A percentile compares a stretch with the other conserved stretches of the same genome.
phyloP scores from a whole-genome alignment of 2,113 vertebrate species.

The Halcyon senegalensis region DNA sequence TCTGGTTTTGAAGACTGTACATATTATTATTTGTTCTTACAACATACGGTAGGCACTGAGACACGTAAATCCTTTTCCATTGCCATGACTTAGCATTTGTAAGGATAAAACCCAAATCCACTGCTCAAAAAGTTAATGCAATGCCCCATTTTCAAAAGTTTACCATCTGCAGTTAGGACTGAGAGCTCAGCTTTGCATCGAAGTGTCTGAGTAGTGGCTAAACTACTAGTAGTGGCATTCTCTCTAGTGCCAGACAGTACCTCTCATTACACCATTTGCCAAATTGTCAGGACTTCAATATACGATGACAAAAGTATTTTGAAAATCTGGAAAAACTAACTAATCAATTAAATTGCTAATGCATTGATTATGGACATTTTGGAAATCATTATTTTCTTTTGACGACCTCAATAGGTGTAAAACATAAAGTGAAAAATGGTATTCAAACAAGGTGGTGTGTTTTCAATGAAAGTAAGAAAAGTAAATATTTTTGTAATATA shows the following conservation, averaged over 20 bases:
- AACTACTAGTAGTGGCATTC: fast-evolving
- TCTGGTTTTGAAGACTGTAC: not conserved
- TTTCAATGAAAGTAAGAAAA: not conserved
- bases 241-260: not conserved
- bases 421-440: not conserved
- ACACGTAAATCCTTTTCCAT: not conserved
- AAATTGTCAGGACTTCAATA: not conserved
- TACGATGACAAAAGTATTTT: not conserved
- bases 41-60: not conserved
- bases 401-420: not conserved
- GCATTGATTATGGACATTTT: not conserved
- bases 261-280: not conserved
- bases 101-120: not conserved
- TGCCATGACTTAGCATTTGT: not conserved
- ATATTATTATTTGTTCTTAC: not conserved
- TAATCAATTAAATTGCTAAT: not conserved
- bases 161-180: not conserved
- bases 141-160: not conserved
- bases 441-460: not conserved
- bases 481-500: not conserved
- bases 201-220: not conserved
- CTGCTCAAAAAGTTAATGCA: not conserved
- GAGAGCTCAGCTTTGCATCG: not conserved
- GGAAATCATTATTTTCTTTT: not conserved
- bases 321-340: not conserved